phyloP scores from a whole-genome alignment of 2,113 vertebrate species.

The Candoia aspera region DNA sequence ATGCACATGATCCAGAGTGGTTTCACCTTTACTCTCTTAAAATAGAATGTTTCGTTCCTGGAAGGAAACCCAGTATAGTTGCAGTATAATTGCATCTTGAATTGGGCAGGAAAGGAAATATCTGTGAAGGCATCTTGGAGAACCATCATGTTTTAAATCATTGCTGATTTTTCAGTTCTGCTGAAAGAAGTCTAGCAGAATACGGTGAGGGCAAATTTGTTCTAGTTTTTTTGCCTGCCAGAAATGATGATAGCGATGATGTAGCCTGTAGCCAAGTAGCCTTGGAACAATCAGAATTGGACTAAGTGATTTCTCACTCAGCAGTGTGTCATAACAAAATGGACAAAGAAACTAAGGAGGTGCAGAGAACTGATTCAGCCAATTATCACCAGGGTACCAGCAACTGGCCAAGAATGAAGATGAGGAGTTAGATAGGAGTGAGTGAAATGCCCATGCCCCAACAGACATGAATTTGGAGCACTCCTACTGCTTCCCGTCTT shows the following conservation, averaged over 20 bases:
- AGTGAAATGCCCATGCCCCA: background rate
- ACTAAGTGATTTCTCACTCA: background rate
- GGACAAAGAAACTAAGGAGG: background rate
- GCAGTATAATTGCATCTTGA: conserved; percentile 1
- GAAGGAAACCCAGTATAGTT: conserved; percentile 3
- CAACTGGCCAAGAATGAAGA: background rate
- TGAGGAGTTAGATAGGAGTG: background rate
- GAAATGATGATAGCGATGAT: background rate
- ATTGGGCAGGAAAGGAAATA: background rate
- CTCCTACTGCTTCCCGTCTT: background rate
- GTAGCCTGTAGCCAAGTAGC: background rate
- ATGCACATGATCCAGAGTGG: conserved; percentile 9
- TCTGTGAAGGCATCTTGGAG: background rate
- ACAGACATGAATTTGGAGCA: background rate
- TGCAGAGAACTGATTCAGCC: background rate
- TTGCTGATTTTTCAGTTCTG: background rate
- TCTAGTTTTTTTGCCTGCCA: background rate
- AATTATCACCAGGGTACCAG: background rate
- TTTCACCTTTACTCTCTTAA: conserved; percentile 47
- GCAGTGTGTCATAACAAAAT: background rate
- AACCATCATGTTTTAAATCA: background rate
- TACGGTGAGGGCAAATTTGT: background rate
- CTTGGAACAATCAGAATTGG: background rate
- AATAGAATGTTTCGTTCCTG: conserved; percentile 20
- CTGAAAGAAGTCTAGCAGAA: background rate